Evolutionary conservation across 2,888 invertebrate genomes (phyloP).

Genomic region (Chloromyia formosa): DNA sequence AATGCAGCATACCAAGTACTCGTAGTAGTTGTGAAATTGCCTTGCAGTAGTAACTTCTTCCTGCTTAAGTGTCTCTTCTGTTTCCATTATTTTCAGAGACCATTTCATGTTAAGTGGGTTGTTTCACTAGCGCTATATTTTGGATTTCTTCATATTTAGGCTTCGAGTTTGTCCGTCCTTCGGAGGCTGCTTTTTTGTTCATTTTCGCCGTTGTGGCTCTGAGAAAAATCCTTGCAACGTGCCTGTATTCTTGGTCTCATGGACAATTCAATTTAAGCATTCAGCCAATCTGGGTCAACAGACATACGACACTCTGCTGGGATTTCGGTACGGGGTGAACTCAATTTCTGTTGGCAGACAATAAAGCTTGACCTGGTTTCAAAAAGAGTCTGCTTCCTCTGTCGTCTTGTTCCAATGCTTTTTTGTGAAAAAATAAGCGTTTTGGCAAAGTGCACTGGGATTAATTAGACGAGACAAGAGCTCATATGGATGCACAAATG

Average conservation of each 20-base stretch:
- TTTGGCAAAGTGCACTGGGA: conserved; percentile 38
- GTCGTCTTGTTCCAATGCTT: background rate
- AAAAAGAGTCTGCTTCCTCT: background rate
- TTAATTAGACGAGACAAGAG: conserved; percentile 32
- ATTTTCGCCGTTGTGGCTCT: background rate
- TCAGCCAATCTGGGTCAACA: conserved; percentile 31
- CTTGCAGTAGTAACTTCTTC: too few species aligned
- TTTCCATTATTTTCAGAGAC: too few species aligned
- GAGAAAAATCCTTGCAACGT: conserved; percentile 14
- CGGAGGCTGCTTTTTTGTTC: too few species aligned
- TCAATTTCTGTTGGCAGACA: conserved; percentile 41
- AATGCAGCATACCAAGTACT: too few species aligned
- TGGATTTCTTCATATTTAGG: too few species aligned
- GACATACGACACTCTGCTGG: conserved; percentile 8
- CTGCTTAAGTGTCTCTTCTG: too few species aligned
- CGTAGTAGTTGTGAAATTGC: too few species aligned
- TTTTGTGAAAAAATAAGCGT: conserved; percentile 12
- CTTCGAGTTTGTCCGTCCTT: too few species aligned
- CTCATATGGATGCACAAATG: conserved; percentile 19
- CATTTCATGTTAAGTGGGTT: too few species aligned
- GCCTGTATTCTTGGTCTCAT: conserved; percentile 10
- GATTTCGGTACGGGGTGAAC: conserved; percentile 16
- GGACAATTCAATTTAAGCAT: conserved; percentile 29
- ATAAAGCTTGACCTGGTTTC: conserved; percentile 33
- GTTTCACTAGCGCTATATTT: too few species aligned